Percentiles rank a stretch among this genome's conserved stretches.
Conservation (phyloP, 2,113 vertebrate genomes). For the Pygoscelis antarcticus region DNA sequence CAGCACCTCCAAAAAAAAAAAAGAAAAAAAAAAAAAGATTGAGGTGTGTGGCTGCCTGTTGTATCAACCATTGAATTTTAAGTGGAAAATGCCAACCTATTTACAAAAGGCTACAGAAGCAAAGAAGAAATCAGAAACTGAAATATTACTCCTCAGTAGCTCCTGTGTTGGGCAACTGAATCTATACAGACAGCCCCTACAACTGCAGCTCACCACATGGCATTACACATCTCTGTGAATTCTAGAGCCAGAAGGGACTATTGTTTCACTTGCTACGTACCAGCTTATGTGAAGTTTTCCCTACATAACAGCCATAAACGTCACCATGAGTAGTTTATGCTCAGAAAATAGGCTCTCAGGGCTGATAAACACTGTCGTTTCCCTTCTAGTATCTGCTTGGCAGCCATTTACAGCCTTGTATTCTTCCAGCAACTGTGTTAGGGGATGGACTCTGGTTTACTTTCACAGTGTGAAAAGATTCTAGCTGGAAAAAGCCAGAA, state of each 20-base stretch:
- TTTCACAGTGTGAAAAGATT: not conserved
- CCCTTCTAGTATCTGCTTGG: not conserved
- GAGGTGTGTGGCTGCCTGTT: not conserved
- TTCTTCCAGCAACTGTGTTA: not conserved
- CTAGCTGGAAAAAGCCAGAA: not conserved
- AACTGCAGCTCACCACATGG: not conserved
- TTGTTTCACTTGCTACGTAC: not conserved
- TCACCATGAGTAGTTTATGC: not conserved
- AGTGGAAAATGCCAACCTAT: not conserved
- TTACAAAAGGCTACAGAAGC: not conserved
- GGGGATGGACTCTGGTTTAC: not conserved
- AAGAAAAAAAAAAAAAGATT: no score
- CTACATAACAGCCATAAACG: not conserved
- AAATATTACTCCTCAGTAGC: not conserved
- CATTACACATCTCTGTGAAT: not conserved
- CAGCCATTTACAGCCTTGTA: not conserved
- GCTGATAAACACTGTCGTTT: not conserved
- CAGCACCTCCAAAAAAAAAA: not conserved
- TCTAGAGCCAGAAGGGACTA: not conserved
- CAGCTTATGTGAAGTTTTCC: not conserved
- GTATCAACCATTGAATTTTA: not conserved
- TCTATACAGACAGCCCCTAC: not conserved
- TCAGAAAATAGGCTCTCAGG: not conserved
- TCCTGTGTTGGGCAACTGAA: not conserved
- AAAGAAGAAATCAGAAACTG: not conserved